These are phyloP conservation scores for Sebastes nivosus DNA, from an alignment of 2,797 vertebrate genomes.

Conservation along the genomic window DNA sequence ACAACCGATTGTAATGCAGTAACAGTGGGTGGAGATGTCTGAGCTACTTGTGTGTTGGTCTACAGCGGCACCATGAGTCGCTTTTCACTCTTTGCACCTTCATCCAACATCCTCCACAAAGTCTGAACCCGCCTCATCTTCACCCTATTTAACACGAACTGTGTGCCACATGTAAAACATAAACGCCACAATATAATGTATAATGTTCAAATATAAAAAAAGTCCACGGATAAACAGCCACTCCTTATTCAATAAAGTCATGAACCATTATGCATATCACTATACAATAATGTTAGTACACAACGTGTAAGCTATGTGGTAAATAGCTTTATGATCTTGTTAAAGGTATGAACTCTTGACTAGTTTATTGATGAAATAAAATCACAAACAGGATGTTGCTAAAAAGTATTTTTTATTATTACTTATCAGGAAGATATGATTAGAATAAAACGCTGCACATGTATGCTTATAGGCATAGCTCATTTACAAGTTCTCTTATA, in stretches of 20 bases:
- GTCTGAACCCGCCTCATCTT: neutral
- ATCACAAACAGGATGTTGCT: neutral
- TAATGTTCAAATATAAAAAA: neutral
- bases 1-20: neutral
- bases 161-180: neutral
- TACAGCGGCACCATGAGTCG: constrained; percentile 66
- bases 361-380: neutral
- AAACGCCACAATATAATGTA: neutral
- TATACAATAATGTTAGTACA: neutral
- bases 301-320: neutral
- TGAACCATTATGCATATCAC: neutral
- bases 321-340: neutral
- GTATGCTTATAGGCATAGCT: neutral
- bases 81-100: neutral
- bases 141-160: neutral
- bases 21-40: constrained; percentile 55
- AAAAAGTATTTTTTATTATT: neutral
- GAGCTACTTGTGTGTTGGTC: neutral
- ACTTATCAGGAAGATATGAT: neutral
- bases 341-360: neutral
- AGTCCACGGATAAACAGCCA: neutral
- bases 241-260: neutral
- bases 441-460: neutral
- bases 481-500: neutral
- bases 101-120: neutral